Base-by-base conservation (phyloP, 92 coral and sea anemone species). In the Isaurus tuberculatus region DNA sequence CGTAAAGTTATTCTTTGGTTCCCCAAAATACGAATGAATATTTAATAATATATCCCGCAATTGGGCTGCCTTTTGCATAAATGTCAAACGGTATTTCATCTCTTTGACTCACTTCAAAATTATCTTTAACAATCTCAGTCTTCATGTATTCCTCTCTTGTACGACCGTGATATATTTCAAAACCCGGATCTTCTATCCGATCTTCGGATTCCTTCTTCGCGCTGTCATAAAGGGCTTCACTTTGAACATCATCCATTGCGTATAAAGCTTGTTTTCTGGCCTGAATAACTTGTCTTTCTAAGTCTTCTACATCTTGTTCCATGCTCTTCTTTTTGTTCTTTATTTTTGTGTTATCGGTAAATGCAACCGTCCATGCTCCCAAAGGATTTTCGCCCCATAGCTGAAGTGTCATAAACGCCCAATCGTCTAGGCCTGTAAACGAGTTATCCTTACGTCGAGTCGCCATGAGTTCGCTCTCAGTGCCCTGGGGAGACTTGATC, bases 381-480 rank as follows among this genome's bases (percentile, higher is more conserved):
- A 64, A 70, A 9, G 97, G 92, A 43, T 92, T 77, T 46, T 92
- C 97, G 1, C 93, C 97, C 97, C 97, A 92, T 17, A 90, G 44
- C 31, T 87, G 92, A 48, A 90, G 84, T 6, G 91, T 80, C 91
- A 87, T 92, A 75, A 92, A 92, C 1, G 93, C 84, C 97, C 97
- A 92, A 66, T 90, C 79, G 14, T 58, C 77, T 17, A 92, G 79
- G 10, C 97, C 97, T 3, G 55, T 64, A 7, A 40, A 25, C 8
- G 97, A 92, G 61, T 79, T n/a, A 49, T 92, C 97, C 23, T n/a
- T 72, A 10, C 65, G 77, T 79, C 97, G 81, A n/a, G 87, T 64
- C 5, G 90, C 61, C 8, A 92, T 79, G 19, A 92, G 75, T 17
- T 32, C 51, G 46, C 90, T 88, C 40, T 37, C 36, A 0, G 97